Evolutionary conservation across 2,113 vertebrate genomes (phyloP).

Genomic region (Connochaetes taurinus): DNA sequence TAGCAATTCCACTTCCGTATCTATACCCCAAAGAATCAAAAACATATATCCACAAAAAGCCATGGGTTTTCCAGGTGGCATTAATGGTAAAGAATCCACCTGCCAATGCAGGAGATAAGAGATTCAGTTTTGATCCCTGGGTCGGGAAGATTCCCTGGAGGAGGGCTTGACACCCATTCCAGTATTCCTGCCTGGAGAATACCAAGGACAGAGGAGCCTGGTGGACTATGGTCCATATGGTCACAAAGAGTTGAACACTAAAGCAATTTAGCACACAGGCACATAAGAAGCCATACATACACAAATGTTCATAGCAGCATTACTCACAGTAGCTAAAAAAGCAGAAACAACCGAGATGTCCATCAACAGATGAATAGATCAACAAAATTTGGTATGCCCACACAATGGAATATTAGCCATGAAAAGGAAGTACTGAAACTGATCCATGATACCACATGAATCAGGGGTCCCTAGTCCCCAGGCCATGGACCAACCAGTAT

Average conservation of each 20-base stretch:
- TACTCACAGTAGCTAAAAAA: neutral
- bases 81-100: neutral
- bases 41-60: neutral
- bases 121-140: neutral
- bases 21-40: neutral
- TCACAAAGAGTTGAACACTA: neutral
- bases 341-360: neutral
- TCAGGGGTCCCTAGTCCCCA: neutral
- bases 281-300: neutral
- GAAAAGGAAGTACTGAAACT: neutral
- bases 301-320: neutral
- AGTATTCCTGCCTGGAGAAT: neutral
- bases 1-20: neutral
- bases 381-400: no score
- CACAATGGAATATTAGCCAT: neutral
- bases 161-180: neutral
- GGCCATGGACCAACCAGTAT: neutral
- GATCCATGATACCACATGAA: neutral
- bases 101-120: neutral
- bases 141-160: neutral
- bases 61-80: neutral
- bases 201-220: neutral
- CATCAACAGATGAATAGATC: neutral
- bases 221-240: neutral
- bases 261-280: neutral